Evolutionary conservation across 2,797 vertebrate species (phyloP).

Genomic region (Spizella passerina): DNA sequence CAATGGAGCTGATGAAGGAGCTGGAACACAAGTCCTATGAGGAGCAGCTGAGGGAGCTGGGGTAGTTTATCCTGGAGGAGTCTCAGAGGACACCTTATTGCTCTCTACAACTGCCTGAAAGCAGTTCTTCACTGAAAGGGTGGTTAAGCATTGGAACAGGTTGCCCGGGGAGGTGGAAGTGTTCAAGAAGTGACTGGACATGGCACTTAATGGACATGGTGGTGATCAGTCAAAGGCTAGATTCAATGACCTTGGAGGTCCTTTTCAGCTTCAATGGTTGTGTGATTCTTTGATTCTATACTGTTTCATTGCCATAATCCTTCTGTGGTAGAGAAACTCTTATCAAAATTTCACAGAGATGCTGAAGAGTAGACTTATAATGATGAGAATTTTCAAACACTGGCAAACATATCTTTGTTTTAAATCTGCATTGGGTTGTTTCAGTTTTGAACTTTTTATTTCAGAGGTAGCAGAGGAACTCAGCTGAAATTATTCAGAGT

Average conservation of each 20-base stretch:
- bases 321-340: neutral
- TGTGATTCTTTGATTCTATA: neutral
- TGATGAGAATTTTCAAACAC: neutral
- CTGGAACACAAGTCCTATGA: neutral
- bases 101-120: neutral
- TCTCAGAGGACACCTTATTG: neutral
- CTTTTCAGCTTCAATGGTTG: neutral
- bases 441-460: neutral
- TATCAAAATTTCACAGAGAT: neutral
- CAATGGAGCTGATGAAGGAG: neutral
- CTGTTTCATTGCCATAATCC: neutral
- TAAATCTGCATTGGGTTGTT: neutral
- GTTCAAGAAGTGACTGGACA: neutral
- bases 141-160: neutral
- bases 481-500: neutral
- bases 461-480: neutral
- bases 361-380: neutral
- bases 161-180: neutral
- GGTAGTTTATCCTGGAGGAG: neutral
- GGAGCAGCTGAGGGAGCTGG: neutral
- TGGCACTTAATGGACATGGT: neutral
- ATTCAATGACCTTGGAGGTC: neutral
- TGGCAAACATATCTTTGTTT: neutral
- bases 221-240: neutral
- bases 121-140: neutral